These are phyloP conservation scores for Helobdella robusta DNA, from an alignment of 2,888 invertebrate species.

Conservation along the genomic window DNA sequence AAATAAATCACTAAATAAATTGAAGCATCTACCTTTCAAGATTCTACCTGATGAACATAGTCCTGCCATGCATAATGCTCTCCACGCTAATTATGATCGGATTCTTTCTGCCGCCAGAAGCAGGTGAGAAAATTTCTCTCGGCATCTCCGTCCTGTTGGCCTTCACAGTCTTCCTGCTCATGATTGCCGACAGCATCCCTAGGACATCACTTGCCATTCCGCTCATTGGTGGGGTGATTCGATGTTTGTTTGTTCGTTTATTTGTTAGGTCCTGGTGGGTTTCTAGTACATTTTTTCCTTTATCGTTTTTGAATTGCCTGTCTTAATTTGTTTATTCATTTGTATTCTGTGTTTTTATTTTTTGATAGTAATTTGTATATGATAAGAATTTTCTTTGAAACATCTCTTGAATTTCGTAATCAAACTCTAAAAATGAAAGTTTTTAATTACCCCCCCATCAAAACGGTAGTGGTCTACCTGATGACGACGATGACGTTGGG, in stretches of 20 bases:
- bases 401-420: background rate
- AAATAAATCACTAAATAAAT: background rate
- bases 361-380: background rate
- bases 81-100: conserved; percentile 36
- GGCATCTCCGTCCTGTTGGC: conserved; percentile 36
- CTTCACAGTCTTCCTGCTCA: conserved; percentile 37
- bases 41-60: conserved; percentile 37
- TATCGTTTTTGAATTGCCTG: background rate
- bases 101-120: conserved; percentile 34
- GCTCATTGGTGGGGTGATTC: conserved; percentile 32
- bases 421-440: background rate
- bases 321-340: background rate
- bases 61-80: conserved; percentile 36
- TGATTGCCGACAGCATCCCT: conserved; percentile 37
- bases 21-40: background rate
- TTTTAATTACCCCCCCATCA: background rate
- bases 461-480: conserved; percentile 33
- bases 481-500: conserved; percentile 35
- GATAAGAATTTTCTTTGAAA: too few relatives aligned
- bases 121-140: conserved; percentile 37
- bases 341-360: background rate
- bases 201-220: conserved; percentile 36
- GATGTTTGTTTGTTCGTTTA: background rate
- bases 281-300: background rate
- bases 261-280: background rate